Conservation (phyloP, 2,797 vertebrate genomes). For the Pyrocephalus nanus region DNA sequence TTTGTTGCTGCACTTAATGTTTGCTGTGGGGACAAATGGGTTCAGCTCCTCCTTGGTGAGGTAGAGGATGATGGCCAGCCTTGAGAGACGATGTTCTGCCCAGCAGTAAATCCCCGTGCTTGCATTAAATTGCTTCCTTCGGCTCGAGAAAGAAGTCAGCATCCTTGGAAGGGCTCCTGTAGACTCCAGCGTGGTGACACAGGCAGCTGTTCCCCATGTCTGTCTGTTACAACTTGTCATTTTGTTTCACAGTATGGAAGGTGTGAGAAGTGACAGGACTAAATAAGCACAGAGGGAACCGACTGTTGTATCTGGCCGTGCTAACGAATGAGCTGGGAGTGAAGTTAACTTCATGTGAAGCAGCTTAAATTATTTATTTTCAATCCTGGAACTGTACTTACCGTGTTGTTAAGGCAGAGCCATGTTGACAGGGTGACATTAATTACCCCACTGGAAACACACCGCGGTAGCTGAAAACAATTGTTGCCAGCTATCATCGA, state of each 20-base stretch:
- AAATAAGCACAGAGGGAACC: conserved; percentile 29
- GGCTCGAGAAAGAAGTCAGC: background rate
- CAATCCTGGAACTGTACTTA: conserved; percentile 14
- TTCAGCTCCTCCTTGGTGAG: rapidly evolving
- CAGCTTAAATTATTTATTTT: conserved; percentile 60
- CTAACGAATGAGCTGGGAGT: conserved; percentile 1
- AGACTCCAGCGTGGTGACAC: background rate
- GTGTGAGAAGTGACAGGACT: conserved; percentile 23
- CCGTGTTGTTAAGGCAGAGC: conserved; percentile 17
- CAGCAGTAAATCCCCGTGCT: background rate
- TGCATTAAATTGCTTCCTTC: background rate
- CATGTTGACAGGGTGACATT: conserved; percentile 8
- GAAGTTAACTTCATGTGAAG: conserved; percentile 45
- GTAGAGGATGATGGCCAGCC: background rate
- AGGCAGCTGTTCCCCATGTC: conserved; percentile 11
- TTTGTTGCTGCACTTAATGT: background rate
- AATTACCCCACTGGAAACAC: conserved; percentile 40
- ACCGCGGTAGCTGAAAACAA: background rate
- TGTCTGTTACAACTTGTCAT: conserved; percentile 44
- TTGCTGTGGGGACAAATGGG: background rate
- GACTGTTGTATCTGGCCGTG: conserved; percentile 8
- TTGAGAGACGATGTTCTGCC: background rate
- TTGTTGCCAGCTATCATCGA: background rate
- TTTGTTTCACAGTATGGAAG: conserved; percentile 39
- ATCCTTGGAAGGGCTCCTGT: background rate